Evolutionary conservation across 2,113 vertebrate genomes (phyloP).

Genomic region (Cynopterus brachyotis): DNA sequence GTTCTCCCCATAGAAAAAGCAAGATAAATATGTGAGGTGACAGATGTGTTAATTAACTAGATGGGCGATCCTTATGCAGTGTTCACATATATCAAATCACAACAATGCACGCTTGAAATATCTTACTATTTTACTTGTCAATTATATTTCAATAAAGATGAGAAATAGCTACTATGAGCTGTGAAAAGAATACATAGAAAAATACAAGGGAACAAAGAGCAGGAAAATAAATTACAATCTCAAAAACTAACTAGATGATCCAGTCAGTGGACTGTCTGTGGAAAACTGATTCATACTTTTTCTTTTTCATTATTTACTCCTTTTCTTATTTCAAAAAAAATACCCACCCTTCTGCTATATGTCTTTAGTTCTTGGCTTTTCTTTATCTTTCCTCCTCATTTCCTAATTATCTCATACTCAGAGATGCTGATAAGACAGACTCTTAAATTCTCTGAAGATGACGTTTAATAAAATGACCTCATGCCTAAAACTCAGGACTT

Average conservation of each 20-base stretch:
- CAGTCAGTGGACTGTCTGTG: fast-evolving
- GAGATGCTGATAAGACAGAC: not conserved
- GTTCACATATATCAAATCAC: fast-evolving
- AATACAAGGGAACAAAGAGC: not conserved
- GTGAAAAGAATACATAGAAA: not conserved
- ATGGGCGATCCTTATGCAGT: not conserved
- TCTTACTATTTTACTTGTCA: not conserved
- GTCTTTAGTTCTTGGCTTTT: not conserved
- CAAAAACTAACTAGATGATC: not conserved
- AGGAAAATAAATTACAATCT: not conserved
- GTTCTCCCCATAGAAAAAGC: not conserved
- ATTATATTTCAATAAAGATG: not conserved
- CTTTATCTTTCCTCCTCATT: not conserved
- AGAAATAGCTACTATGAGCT: not conserved
- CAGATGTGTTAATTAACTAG: not conserved
- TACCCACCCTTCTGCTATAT: not conserved
- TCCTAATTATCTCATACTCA: not conserved
- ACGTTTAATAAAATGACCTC: not conserved
- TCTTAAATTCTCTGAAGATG: not conserved
- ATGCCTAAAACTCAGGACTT: not conserved
- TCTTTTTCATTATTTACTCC: not conserved
- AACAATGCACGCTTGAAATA: not conserved
- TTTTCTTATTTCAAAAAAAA: not conserved
- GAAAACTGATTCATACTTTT: not conserved
- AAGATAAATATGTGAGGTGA: not conserved